Percentiles rank a stretch among this genome's conserved stretches.
These are phyloP conservation scores for Trachurus trachurus DNA, from an alignment of 2,797 vertebrate genomes.

Conservation along the genomic window DNA sequence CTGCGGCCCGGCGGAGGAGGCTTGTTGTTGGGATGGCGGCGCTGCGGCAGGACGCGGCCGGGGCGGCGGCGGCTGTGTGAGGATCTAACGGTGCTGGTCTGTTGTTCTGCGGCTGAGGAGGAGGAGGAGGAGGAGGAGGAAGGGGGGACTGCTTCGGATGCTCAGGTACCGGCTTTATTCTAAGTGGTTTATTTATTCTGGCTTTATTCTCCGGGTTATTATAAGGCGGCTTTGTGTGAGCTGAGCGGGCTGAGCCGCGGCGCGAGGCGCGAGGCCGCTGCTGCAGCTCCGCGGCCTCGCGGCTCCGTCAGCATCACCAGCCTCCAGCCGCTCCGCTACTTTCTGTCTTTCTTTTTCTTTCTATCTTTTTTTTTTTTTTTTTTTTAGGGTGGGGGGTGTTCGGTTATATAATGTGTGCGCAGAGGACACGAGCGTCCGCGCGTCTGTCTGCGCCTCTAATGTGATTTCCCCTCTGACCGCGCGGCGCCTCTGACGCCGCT, in stretches of 20 bases:
- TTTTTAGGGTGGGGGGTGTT: neutral
- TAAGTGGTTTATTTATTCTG: slow-evolving; percentile 47
- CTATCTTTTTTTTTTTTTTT: too few species aligned
- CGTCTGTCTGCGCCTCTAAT: slow-evolving; percentile 2
- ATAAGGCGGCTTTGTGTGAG: slow-evolving; percentile 60
- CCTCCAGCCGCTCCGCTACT: slow-evolving; percentile 17
- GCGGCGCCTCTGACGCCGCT: too few species aligned
- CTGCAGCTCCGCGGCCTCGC: neutral
- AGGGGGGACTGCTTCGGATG: slow-evolving; percentile 29
- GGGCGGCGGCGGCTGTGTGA: slow-evolving; percentile 41
- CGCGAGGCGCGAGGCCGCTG: slow-evolving; percentile 35
- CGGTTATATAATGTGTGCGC: slow-evolving; percentile 68
- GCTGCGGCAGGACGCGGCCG: slow-evolving; percentile 47
- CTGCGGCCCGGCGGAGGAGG: neutral
- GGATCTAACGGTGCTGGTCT: slow-evolving; percentile 37
- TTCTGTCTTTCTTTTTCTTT: too few species aligned
- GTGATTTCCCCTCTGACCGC: slow-evolving; percentile 4
- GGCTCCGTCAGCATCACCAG: slow-evolving; percentile 24
- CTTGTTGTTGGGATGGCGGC: slow-evolving; percentile 45
- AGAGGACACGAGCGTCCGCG: slow-evolving; percentile 53
- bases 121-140: slow-evolving; percentile 2
- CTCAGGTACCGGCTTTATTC: slow-evolving; percentile 66
- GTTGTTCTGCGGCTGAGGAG: slow-evolving; percentile 17
- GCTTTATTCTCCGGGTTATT: slow-evolving; percentile 18
- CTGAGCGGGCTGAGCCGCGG: slow-evolving; percentile 28